These are phyloP conservation scores for Aeoliscus strigatus DNA, from an alignment of 2,797 vertebrate species.

Conservation along the genomic window DNA sequence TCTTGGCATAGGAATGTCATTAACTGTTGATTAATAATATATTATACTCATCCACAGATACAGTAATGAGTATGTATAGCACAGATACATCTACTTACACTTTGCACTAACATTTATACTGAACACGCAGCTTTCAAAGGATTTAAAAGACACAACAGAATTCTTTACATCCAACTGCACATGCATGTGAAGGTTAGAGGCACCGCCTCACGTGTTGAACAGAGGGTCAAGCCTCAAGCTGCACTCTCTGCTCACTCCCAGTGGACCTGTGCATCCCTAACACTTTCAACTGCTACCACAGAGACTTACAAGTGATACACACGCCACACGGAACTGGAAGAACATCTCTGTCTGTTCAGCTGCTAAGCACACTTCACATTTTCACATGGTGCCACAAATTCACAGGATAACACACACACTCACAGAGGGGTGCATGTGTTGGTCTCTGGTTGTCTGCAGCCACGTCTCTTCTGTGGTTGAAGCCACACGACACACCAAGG, in stretches of 20 bases:
- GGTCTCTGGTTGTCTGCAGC: slow-evolving; percentile 98
- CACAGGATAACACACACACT: slow-evolving; percentile 78
- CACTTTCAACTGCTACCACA: slow-evolving; percentile 30
- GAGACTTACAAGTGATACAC: slow-evolving; percentile 11
- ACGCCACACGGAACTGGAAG: slow-evolving; percentile 10
- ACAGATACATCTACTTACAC: slow-evolving; percentile 10
- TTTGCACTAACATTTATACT: too few relatives aligned
- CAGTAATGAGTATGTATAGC: slow-evolving; percentile 2
- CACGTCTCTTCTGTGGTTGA: slow-evolving; percentile 99
- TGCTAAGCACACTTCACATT: slow-evolving; percentile 29
- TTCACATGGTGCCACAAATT: slow-evolving; percentile 29
- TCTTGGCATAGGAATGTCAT: slow-evolving; percentile 36
- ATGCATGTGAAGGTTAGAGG: slow-evolving; percentile 26
- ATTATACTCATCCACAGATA: slow-evolving; percentile 8
- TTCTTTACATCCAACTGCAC: background rate
- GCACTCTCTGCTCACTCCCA: slow-evolving; percentile 96
- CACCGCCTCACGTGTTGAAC: slow-evolving; percentile 60
- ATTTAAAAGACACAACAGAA: background rate
- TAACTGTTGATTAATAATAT: slow-evolving; percentile 41
- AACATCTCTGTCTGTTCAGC: slow-evolving; percentile 3
- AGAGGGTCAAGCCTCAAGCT: slow-evolving; percentile 88
- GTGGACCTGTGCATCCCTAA: slow-evolving; percentile 82
- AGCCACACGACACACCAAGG: slow-evolving; percentile 95
- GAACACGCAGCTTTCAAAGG: slow-evolving; percentile 1
- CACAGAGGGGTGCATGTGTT: slow-evolving; percentile 80